A percentile compares a stretch with the other conserved stretches of the same genome.
Evolutionary conservation across 1,140 invertebrate species (phyloP).

Genomic region (Papilio polytes): DNA sequence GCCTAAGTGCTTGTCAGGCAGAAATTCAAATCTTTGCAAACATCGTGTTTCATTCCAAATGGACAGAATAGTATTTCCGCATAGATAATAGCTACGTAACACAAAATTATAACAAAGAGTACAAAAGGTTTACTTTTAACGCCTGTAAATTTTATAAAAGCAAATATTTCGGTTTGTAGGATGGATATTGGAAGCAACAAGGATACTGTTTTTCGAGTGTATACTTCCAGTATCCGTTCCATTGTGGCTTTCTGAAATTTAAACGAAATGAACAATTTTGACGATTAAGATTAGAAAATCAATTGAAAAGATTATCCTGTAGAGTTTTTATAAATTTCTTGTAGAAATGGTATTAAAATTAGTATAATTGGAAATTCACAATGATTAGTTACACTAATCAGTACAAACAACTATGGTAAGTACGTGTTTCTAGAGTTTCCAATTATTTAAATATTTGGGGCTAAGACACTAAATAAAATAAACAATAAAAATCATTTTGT

Average conservation of each 20-base stretch:
- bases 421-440: neutral
- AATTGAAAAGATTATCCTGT: too few species aligned
- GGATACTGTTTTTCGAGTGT: neutral
- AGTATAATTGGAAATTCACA: too few species aligned
- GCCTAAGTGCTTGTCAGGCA: too few species aligned
- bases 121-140: neutral
- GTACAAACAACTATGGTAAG: neutral
- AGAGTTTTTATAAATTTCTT: too few species aligned
- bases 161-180: neutral
- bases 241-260: too few species aligned
- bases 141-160: neutral
- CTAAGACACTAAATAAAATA: too few species aligned
- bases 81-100: neutral
- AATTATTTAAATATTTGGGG: too few species aligned
- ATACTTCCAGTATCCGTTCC: neutral
- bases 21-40: neutral
- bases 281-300: too few species aligned
- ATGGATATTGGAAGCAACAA: neutral
- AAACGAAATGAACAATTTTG: too few species aligned
- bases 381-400: too few species aligned
- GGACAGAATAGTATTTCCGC: neutral
- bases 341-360: too few species aligned
- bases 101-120: neutral
- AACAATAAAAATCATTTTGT: constrained; percentile 4
- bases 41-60: neutral